Conservation (phyloP, 2,797 vertebrate species). For the Molossus molossus region DNA sequence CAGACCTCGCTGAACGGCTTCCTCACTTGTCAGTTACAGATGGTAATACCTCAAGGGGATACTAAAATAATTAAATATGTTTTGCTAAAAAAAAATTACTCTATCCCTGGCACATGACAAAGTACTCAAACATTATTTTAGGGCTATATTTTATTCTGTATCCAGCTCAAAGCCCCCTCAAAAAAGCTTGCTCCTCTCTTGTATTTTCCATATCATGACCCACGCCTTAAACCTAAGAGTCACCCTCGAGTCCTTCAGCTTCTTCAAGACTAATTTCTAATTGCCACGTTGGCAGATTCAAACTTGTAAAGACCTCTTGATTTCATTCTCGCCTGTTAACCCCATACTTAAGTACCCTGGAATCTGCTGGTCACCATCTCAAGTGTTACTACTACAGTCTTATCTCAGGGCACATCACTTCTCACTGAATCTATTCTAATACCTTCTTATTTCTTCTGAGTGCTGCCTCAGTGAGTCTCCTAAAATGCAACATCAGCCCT, state of each 20-base stretch:
- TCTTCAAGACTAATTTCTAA: background rate
- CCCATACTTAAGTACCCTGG: background rate
- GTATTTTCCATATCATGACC: background rate
- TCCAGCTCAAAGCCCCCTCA: background rate
- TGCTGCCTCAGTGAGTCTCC: background rate
- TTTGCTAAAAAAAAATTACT: background rate
- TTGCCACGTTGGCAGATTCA: background rate
- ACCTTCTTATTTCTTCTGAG: background rate
- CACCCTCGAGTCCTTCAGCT: background rate
- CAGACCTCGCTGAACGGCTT: background rate
- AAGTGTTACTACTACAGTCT: background rate
- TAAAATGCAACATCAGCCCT: background rate
- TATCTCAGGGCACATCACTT: background rate
- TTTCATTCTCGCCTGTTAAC: background rate
- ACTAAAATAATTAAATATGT: background rate
- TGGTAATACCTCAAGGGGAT: background rate
- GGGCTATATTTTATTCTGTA: slow-evolving; percentile 6
- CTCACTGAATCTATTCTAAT: background rate
- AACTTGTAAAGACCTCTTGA: background rate
- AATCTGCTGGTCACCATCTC: background rate
- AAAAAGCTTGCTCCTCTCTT: background rate
- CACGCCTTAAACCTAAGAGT: background rate
- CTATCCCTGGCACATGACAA: background rate
- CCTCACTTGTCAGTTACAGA: background rate
- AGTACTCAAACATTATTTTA: background rate